These are phyloP conservation scores for Himalopsyche tibetana DNA, from an alignment of 2,888 invertebrate genomes.

Conservation along the genomic window DNA sequence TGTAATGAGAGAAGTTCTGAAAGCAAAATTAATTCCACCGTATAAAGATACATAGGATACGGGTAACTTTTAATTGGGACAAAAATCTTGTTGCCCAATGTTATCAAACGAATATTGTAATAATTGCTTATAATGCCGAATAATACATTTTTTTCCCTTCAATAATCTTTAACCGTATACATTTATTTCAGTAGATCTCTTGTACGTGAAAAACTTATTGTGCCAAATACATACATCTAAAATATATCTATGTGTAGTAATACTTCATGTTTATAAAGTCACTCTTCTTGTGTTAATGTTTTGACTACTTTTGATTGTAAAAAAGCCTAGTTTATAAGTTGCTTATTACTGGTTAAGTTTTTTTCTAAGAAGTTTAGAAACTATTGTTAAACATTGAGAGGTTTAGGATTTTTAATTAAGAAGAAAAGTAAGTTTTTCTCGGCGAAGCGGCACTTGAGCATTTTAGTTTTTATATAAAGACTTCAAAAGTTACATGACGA, in stretches of 20 bases:
- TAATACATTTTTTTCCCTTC: no score
- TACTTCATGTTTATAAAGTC: constrained; percentile 28
- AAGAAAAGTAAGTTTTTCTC: background rate
- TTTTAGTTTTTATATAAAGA: no score
- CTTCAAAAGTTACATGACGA: no score
- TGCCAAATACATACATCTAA: constrained; percentile 22
- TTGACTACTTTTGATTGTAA: background rate
- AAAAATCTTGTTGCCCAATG: no score
- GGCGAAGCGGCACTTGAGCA: no score
- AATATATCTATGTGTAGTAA: constrained; percentile 18
- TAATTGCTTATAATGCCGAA: no score
- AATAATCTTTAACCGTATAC: no score
- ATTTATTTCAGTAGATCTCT: constrained; percentile 15
- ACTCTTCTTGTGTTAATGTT: constrained; percentile 3
- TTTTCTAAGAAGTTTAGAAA: constrained; percentile 35
- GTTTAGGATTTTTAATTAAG: constrained; percentile 15
- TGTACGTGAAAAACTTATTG: constrained; percentile 23
- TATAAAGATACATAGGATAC: no score
- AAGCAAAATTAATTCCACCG: no score
- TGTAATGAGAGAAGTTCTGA: no score
- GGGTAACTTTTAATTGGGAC: no score
- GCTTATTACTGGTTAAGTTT: constrained; percentile 35
- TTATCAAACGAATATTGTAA: no score
- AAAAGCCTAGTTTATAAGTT: constrained; percentile 24
- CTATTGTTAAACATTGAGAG: constrained; percentile 29